These are phyloP conservation scores for Heptranchias perlo DNA, from an alignment of 2,113 vertebrate genomes.

Conservation along the genomic window DNA sequence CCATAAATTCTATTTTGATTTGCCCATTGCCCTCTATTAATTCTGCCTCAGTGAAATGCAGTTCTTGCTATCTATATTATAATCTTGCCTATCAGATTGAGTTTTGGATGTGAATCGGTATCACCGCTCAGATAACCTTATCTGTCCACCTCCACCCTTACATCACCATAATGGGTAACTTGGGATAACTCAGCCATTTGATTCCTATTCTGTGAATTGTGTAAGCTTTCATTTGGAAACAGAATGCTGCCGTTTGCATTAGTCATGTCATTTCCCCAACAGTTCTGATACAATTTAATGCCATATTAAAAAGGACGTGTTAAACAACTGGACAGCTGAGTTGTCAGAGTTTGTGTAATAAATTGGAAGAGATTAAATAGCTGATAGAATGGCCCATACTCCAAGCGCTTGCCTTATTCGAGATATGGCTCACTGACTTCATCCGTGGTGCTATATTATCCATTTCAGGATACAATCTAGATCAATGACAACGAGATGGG, in stretches of 20 bases:
- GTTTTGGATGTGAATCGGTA: not conserved
- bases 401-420: not conserved
- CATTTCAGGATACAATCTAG: not conserved
- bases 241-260: not conserved
- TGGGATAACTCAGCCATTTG: not conserved
- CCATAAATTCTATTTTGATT: not conserved
- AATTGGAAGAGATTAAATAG: not conserved
- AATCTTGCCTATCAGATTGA: conserved; percentile 12
- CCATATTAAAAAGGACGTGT: not conserved
- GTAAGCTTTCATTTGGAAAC: not conserved
- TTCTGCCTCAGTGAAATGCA: not conserved
- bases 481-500: not conserved
- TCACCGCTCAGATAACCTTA: not conserved
- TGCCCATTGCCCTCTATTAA: not conserved
- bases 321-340: conserved; percentile 1
- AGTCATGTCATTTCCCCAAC: not conserved
- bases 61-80: not conserved
- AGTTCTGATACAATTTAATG: conserved; percentile 10
- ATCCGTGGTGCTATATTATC: not conserved
- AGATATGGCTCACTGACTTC: not conserved
- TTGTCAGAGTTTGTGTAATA: conserved; percentile 26
- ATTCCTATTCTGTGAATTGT: not conserved
- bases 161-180: not conserved
- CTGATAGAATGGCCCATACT: not conserved
- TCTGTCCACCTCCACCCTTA: not conserved